Percentiles rank a stretch among this genome's conserved stretches.
phyloP scores from a whole-genome alignment of 2,888 invertebrate genomes.

The Pyrrhosoma nymphula region DNA sequence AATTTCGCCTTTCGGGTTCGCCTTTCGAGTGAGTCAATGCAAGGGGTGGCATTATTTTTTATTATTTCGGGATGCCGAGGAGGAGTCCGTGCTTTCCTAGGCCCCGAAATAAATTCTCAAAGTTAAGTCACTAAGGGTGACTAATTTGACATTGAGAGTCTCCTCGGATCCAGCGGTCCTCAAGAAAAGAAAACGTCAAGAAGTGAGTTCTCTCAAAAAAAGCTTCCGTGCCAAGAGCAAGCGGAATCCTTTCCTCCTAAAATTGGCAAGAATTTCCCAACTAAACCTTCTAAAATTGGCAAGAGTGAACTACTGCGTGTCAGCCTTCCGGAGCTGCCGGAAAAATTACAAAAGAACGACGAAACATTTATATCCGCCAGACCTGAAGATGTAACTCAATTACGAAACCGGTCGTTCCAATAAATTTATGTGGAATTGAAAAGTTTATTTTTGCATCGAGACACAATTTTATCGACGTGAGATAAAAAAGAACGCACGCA shows the following conservation, averaged over 20 bases:
- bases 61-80: not conserved
- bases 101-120: not conserved
- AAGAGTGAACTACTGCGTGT: not conserved
- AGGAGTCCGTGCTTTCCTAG: not conserved
- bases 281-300: not conserved
- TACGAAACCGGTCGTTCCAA: too few species aligned
- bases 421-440: too few species aligned
- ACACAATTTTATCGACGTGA: too few species aligned
- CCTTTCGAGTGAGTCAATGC: not conserved
- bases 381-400: too few species aligned
- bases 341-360: too few species aligned
- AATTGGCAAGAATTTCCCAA: not conserved
- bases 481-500: too few species aligned
- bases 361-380: too few species aligned
- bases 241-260: not conserved
- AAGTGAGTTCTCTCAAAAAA: not conserved
- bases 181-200: not conserved
- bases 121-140: slow-evolving; percentile 11
- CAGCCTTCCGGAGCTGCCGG: not conserved
- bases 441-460: too few species aligned
- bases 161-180: not conserved
- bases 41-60: not conserved
- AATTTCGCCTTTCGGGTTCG: too few species aligned
- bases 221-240: not conserved
- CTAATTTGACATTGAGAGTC: slow-evolving; percentile 61